Base-by-base conservation (phyloP, 2,113 vertebrate genomes). In the Rhipidura dahli region DNA sequence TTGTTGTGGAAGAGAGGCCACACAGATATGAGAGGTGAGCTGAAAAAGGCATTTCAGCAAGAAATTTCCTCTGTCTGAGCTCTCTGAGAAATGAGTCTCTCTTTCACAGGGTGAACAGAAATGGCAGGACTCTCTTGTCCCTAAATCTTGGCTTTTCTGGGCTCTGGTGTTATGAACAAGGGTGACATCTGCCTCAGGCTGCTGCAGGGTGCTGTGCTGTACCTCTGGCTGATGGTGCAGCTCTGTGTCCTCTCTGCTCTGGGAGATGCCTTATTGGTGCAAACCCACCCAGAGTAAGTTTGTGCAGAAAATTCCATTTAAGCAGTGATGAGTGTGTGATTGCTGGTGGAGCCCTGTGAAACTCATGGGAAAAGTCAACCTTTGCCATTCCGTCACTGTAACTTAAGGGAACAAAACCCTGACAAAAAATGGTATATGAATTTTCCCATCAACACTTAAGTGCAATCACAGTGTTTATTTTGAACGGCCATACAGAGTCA, bases 181-280 rank as follows among this genome's bases (percentile, higher is more conserved):
- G 23, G 26, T 10, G 10, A 1, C 9, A 30, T 39, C 78, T 87
- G 10, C 35, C 54, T 39, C 39, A 69, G 27, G 7, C 27, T 76
- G 28, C 33, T 64, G 27, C 64, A 10, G 27, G 35, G 40, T 49
- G 22, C 68, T 83, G 23, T 81, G 45, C 23, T 76, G 18, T n/a
- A 8, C 44, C 26, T 82, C 31, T 9, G 31, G 33, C 42, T 75
- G 68, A 6, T 1, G 7, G 14, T 13, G 37, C 42, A 80, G 59
- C 53, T 65, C 54, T 53, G 33, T 57, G 75, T 69, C 28, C 63
- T 83, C 42, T 75, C 23, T 39, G 1, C 44, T 65, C 28, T 37
- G 1, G 11, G 26, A 0, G 0, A 8, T 50, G n/a, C 26, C 18
- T 88, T 26, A 13, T 7, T 47, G 59, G 15, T 65, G 30, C 33